phyloP scores from a whole-genome alignment of 2,113 vertebrate genomes.

The Platysteira castanea region DNA sequence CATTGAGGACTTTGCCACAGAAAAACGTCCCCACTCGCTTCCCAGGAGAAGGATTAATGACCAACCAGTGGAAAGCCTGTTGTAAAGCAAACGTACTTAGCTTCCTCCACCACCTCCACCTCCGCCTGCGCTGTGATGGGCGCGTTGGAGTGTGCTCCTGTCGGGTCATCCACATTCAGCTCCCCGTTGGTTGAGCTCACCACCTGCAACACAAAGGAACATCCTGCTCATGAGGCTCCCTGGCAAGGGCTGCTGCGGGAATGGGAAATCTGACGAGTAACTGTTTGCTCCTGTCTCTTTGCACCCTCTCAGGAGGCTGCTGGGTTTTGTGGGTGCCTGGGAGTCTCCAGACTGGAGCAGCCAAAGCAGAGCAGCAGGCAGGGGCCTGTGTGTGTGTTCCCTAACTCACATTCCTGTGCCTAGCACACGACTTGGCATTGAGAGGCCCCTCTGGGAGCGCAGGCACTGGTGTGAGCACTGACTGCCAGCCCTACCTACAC shows the following conservation, averaged over 20 bases:
- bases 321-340: background rate
- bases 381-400: background rate
- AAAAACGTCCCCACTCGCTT: conserved; percentile 24
- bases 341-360: background rate
- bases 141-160: conserved; percentile 88
- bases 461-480: background rate
- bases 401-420: background rate
- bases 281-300: background rate
- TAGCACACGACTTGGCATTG: background rate
- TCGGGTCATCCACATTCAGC: conserved; percentile 91
- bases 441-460: background rate
- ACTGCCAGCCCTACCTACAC: background rate
- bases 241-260: background rate
- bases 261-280: background rate
- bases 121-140: conserved; percentile 92
- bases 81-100: conserved; percentile 87
- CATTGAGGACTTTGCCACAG: conserved; percentile 30
- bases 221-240: rapidly evolving
- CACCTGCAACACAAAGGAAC: conserved; percentile 80
- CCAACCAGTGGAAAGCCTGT: conserved; percentile 18
- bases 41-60: conserved; percentile 22
- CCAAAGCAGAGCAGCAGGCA: background rate
- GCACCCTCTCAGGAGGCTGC: background rate
- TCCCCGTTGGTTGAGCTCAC: conserved; percentile 97
- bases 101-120: conserved; percentile 97